Evolutionary conservation across 2,113 vertebrate species (phyloP), one percentile per base, ranked within the genome.

Genomic region (Petromus typicus): DNA sequence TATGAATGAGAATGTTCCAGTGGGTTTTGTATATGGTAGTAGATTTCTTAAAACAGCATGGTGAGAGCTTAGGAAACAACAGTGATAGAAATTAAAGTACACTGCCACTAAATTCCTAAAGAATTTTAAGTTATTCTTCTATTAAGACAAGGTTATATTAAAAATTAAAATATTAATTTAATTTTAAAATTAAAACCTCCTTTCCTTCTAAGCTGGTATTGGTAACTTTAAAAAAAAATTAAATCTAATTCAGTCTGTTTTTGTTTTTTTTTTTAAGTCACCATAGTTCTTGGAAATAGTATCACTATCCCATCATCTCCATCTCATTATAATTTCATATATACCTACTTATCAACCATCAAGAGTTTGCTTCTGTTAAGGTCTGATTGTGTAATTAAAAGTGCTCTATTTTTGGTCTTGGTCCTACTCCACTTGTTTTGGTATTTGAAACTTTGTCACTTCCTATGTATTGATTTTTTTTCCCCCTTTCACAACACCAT

Each of bases 31-130:
- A 45, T 86, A 40, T 84, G 37, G 9, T 73, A 37, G 7, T 86
- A 43, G 3, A 43, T 93, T 96, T 95, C 43, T 71, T 95, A 80
- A 89, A 84, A 69, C 23, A 34, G 57, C 23, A 14, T 30, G 81
- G 66, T 25, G 64, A 75, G 22, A 86, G 48, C 23, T 87, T 95
- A 85, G 83, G 59, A 81, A 91, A 48, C 75, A 85, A 2, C n/a
- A 86, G 17, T 78, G 48, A 75, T 76, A 94, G 66, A 92, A 86
- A 94, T 76, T 92, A 59, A 89, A 67, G 13, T 64, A 43, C 48
- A 54, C 78, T 90, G 56, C 32, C 13, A 79, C 8, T 30, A 86
- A 30, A 61, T 84, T 16, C 84, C 4, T 7, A 57, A 14, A 61
- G 9, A 23, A 1, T 88, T 91, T 84, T 59, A 61, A 23, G 18